These are phyloP conservation scores for Villa cingulata DNA, from an alignment of 2,888 invertebrate species.

Conservation along the genomic window DNA sequence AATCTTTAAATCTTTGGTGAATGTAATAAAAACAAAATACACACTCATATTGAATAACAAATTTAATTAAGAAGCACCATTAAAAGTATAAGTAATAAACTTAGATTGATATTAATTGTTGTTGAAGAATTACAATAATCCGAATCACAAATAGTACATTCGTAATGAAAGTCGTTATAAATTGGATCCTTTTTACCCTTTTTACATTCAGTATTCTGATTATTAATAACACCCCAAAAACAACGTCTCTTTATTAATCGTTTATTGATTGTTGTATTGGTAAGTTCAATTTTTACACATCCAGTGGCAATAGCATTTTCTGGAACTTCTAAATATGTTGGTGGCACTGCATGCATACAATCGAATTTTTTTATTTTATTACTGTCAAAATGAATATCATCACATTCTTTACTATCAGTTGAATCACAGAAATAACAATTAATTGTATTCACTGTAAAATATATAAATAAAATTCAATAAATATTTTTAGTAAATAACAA, in stretches of 20 bases:
- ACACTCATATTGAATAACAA: too few species aligned
- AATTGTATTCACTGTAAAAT: background rate
- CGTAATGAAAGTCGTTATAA: background rate
- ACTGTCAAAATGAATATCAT: background rate
- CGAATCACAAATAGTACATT: background rate
- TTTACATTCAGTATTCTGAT: background rate
- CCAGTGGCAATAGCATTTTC: background rate
- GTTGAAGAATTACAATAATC: background rate
- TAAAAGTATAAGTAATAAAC: too few species aligned
- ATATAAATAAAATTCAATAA: background rate
- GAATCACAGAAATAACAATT: background rate
- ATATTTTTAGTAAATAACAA: background rate
- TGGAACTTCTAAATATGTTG: background rate
- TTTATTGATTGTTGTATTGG: background rate
- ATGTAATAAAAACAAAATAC: too few species aligned
- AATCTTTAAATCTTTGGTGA: too few species aligned
- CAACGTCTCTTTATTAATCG: background rate
- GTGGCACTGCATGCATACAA: background rate
- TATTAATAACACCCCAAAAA: background rate
- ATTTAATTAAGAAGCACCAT: too few species aligned
- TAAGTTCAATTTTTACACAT: background rate
- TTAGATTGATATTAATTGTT: too few species aligned
- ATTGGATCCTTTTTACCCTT: background rate
- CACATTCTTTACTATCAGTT: background rate
- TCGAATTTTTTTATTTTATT: background rate